Conservation (phyloP, 2,888 invertebrate genomes). For the Drosophila colorata region DNA sequence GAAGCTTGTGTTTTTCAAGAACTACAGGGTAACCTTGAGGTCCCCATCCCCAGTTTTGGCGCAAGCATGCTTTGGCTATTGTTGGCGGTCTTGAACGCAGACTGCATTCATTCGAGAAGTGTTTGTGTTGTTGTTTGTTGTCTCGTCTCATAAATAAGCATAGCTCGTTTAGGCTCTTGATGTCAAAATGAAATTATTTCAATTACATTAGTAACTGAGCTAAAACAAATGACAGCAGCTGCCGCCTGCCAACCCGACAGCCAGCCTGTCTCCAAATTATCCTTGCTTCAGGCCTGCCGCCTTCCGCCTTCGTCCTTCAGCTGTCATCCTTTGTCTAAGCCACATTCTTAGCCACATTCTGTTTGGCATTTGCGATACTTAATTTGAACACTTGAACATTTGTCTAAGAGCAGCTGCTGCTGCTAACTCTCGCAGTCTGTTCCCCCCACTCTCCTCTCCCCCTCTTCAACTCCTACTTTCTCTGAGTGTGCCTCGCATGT, state of each 20-base stretch:
- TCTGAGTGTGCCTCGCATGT: constrained; percentile 14
- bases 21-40: constrained; percentile 11
- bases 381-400: constrained; percentile 45
- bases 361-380: constrained; percentile 44
- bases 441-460: not conserved
- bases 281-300: not conserved
- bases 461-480: no score
- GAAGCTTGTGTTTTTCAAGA: no score
- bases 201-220: constrained; percentile 72
- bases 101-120: constrained; percentile 37
- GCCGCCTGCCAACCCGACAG: constrained; percentile 8
- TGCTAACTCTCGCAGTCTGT: not conserved
- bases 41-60: no score
- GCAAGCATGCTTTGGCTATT: not conserved
- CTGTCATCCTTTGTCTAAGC: constrained; percentile 13
- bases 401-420: constrained; percentile 28
- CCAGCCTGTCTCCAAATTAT: constrained; percentile 8
- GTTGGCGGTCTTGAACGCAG: constrained; percentile 5
- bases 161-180: constrained; percentile 50
- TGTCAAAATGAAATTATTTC: constrained; percentile 77
- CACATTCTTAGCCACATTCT: constrained; percentile 20
- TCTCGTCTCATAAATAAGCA: constrained; percentile 65
- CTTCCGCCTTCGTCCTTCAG: constrained; percentile 1
- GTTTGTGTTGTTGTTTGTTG: constrained; percentile 24
- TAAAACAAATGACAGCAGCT: constrained; percentile 45